A percentile compares a stretch with the other conserved stretches of the same genome.
phyloP scores from a whole-genome alignment of 2,797 vertebrate genomes.

The Erpetoichthys calabaricus region DNA sequence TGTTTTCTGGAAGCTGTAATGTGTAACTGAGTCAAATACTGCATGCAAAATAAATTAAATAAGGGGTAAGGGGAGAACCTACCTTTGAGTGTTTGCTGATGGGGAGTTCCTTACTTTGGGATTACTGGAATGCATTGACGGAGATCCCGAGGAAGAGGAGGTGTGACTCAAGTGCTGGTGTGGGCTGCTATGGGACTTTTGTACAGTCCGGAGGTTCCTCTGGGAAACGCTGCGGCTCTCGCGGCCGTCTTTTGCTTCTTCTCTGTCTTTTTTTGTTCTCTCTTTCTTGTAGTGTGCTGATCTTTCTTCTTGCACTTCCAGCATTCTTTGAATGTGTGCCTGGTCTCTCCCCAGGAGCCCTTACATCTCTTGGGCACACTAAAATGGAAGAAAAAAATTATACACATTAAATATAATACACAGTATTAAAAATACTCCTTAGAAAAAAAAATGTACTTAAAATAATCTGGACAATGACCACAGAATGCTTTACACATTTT shows the following conservation, averaged over 20 bases:
- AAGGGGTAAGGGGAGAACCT: constrained; percentile 28
- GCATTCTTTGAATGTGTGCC: constrained; percentile 80
- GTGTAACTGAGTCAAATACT: too few species aligned
- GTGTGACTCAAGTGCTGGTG: constrained; percentile 77
- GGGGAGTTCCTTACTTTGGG: constrained; percentile 96
- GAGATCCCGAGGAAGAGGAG: constrained; percentile 82
- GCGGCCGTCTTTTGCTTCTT: constrained; percentile 62
- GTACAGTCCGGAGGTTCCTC: constrained; percentile 39
- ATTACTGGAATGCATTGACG: constrained; percentile 98
- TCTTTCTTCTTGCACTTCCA: constrained; percentile 91
- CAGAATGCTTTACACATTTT: too few species aligned
- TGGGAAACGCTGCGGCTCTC: constrained; percentile 52
- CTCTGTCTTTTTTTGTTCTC: constrained; percentile 83
- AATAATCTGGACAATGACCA: too few species aligned
- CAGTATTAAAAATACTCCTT: not conserved
- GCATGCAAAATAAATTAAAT: not conserved
- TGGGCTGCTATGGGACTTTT: constrained; percentile 52
- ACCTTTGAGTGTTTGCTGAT: constrained; percentile 97
- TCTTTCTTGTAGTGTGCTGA: constrained; percentile 78
- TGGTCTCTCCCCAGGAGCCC: constrained; percentile 84
- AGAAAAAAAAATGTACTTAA: too few species aligned
- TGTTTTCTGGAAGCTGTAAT: too few species aligned
- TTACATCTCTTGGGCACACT: constrained; percentile 95
- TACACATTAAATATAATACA: constrained; percentile 3
- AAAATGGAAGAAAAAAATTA: constrained; percentile 15